Conservation (phyloP, 2,888 invertebrate genomes). For the Diplolepis rosae region DNA sequence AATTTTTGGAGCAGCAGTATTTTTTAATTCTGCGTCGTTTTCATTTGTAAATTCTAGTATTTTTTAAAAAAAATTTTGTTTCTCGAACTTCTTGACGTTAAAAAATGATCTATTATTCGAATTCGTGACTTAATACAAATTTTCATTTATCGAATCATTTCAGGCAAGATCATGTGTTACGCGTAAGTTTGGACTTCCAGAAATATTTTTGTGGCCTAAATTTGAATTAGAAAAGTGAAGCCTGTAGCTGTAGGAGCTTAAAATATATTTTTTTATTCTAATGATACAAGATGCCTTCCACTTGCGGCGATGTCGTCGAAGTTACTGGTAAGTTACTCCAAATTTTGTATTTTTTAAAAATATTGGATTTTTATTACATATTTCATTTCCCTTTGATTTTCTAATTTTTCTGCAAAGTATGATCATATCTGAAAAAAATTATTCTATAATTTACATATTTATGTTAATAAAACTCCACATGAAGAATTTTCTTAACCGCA, state of each 20-base stretch:
- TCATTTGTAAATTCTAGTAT: neutral
- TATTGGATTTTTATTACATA: neutral
- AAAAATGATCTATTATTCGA: neutral
- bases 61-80: neutral
- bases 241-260: neutral
- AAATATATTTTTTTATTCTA: slow-evolving; percentile 10
- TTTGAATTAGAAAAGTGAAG: neutral
- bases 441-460: too few relatives aligned
- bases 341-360: neutral
- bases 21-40: neutral
- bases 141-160: neutral
- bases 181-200: neutral
- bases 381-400: neutral
- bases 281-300: slow-evolving; percentile 64
- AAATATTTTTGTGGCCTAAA: slow-evolving; percentile 12
- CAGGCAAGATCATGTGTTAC: neutral
- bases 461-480: too few relatives aligned
- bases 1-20: neutral
- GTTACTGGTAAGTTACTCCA: slow-evolving; percentile 56
- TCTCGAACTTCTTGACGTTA: neutral
- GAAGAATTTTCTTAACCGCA: too few relatives aligned
- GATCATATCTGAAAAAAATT: neutral
- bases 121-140: neutral
- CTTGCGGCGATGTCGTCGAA: slow-evolving; percentile 63
- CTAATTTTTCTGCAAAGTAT: neutral